phyloP scores from a whole-genome alignment of 2,797 vertebrate genomes.

The Argyrosomus regius region DNA sequence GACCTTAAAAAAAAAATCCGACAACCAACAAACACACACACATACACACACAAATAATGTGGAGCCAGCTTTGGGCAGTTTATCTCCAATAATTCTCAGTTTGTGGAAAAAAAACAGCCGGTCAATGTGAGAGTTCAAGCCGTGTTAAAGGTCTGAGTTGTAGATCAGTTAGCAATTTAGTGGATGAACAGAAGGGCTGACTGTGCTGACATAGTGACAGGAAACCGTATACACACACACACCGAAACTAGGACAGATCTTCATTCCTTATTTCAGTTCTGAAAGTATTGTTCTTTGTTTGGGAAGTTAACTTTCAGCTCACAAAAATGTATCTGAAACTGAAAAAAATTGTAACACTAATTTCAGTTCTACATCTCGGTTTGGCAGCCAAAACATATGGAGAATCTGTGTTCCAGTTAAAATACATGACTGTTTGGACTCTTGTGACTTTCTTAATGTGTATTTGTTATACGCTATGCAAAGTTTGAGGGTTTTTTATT shows the following conservation, averaged over 20 bases:
- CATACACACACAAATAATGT: slow-evolving; percentile 14
- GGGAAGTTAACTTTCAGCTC: slow-evolving; percentile 22
- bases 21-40: slow-evolving; percentile 32
- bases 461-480: slow-evolving; percentile 36
- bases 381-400: slow-evolving; percentile 36
- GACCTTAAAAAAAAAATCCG: slow-evolving; percentile 20
- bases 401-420: slow-evolving; percentile 8
- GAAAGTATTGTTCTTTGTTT: background rate
- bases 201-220: slow-evolving; percentile 1
- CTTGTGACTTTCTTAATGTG: slow-evolving; percentile 1
- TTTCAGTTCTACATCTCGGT: slow-evolving; percentile 35
- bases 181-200: background rate
- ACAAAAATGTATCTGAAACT: slow-evolving; percentile 44
- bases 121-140: slow-evolving; percentile 5
- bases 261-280: slow-evolving; percentile 45
- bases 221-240: background rate
- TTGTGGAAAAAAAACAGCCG: slow-evolving; percentile 20
- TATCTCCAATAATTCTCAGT: slow-evolving; percentile 11
- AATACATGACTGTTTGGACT: slow-evolving; percentile 40
- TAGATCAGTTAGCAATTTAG: background rate
- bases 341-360: slow-evolving; percentile 15
- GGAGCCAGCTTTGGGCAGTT: slow-evolving; percentile 37
- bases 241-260: slow-evolving; percentile 26
- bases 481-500: slow-evolving; percentile 47
- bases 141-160: slow-evolving; percentile 15